A percentile compares a stretch with the other conserved stretches of the same genome.
These are phyloP conservation scores for Umimayanthus chanpuru DNA, from an alignment of 92 coral and sea anemone species.

Conservation along the genomic window DNA sequence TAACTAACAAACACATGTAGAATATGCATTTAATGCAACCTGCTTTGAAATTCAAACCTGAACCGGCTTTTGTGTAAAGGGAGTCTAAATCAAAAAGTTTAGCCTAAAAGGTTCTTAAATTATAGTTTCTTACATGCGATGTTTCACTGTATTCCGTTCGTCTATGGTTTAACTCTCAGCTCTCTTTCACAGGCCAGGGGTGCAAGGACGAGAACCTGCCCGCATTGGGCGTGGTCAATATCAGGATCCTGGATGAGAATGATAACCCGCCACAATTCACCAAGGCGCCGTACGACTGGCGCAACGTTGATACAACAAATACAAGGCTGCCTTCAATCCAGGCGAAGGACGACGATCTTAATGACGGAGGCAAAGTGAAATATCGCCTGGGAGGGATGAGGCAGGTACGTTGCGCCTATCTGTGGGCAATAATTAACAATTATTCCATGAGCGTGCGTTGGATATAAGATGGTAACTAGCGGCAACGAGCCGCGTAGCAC, in stretches of 20 bases:
- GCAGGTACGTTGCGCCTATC: conserved; percentile 60
- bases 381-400: conserved; percentile 74
- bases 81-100: too few species aligned
- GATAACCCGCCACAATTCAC: conserved; percentile 86
- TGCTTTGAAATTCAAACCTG: too few species aligned
- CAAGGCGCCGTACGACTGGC: conserved; percentile 61
- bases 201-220: conserved; percentile 50
- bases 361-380: conserved; percentile 74
- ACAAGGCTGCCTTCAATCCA: conserved; percentile 60
- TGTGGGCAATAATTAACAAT: neutral
- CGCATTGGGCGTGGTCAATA: conserved; percentile 76
- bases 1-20: too few species aligned
- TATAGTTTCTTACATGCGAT: too few species aligned
- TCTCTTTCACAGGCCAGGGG: conserved; percentile 60
- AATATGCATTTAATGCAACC: too few species aligned
- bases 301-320: conserved; percentile 55
- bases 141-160: neutral
- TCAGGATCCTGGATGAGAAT: conserved; percentile 74
- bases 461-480: too few species aligned
- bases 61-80: too few species aligned
- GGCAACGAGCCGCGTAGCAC: too few species aligned
- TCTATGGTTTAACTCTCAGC: neutral
- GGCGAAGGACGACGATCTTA: conserved; percentile 85
- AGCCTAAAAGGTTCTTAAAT: too few species aligned
- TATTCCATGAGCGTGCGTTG: too few species aligned